A percentile compares a stretch with the other conserved stretches of the same genome.
phyloP scores from a whole-genome alignment of 2,113 vertebrate species.

The Hyaena hyaena region DNA sequence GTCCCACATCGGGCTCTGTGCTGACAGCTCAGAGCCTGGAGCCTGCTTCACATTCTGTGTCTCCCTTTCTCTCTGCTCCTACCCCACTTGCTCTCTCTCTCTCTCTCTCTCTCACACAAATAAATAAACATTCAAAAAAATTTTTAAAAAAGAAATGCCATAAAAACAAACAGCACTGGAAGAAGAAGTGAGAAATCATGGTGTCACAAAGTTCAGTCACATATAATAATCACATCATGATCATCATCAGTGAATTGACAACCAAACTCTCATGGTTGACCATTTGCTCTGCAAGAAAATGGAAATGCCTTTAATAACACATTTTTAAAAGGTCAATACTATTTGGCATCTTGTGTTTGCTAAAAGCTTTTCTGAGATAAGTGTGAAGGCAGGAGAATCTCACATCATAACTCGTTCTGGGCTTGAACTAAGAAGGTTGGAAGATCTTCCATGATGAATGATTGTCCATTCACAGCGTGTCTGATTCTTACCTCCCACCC shows the following conservation, averaged over 20 bases:
- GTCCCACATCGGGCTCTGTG: too few relatives aligned
- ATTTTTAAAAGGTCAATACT: neutral
- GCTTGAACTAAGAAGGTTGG: constrained; percentile 66
- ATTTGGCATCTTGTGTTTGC: constrained; percentile 29
- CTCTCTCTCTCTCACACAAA: too few relatives aligned
- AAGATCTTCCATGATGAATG: neutral
- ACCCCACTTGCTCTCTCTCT: too few relatives aligned
- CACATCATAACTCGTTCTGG: neutral
- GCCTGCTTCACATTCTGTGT: too few relatives aligned
- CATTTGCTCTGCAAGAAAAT: constrained; percentile 63
- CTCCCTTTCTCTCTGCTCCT: too few relatives aligned
- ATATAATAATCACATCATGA: neutral
- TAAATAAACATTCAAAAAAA: too few relatives aligned
- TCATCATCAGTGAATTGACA: constrained; percentile 7
- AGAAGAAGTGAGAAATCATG: constrained; percentile 1
- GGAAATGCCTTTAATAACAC: constrained; percentile 13
- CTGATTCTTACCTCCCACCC: constrained; percentile 56
- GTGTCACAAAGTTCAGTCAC: constrained; percentile 48
- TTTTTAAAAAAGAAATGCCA: too few relatives aligned
- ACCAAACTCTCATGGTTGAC: constrained; percentile 40
- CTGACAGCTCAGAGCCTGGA: too few relatives aligned
- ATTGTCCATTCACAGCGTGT: constrained; percentile 33
- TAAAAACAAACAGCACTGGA: neutral
- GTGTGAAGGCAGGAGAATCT: neutral
- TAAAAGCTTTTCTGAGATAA: constrained; percentile 45